Evolutionary conservation across 2,113 vertebrate species (phyloP).

Genomic region (Capreolus pygargus): DNA sequence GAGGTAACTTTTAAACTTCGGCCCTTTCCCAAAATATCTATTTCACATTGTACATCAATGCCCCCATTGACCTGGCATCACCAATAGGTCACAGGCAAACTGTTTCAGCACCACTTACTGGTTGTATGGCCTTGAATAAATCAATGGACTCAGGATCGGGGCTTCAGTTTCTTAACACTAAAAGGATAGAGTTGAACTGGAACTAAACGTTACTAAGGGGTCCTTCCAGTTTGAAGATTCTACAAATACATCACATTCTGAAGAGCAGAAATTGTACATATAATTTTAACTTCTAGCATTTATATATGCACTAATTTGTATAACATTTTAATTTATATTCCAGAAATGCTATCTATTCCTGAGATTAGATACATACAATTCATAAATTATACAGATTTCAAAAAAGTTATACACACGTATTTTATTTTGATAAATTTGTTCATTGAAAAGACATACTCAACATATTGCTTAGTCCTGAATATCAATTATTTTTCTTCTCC

Average conservation of each 20-base stretch:
- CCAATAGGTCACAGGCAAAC: neutral
- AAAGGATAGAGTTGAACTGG: neutral
- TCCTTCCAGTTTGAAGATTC: neutral
- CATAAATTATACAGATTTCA: neutral
- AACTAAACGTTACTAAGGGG: neutral
- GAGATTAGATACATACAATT: neutral
- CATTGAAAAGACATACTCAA: neutral
- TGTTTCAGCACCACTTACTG: neutral
- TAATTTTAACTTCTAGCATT: neutral
- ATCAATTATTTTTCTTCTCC: neutral
- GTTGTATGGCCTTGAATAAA: neutral
- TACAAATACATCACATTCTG: neutral
- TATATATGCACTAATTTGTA: neutral
- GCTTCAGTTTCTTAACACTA: neutral
- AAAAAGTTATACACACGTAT: neutral
- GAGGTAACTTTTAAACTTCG: constrained; percentile 58
- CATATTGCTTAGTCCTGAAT: neutral
- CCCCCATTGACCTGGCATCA: too few relatives aligned
- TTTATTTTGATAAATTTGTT: neutral
- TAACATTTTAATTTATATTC: neutral
- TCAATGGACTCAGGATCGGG: neutral
- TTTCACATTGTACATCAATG: neutral
- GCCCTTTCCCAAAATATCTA: constrained; percentile 54
- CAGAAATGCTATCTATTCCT: neutral
- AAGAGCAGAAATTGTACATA: neutral